These are phyloP conservation scores for Callionymus lyra DNA, from an alignment of 2,113 vertebrate species.

Conservation along the genomic window DNA sequence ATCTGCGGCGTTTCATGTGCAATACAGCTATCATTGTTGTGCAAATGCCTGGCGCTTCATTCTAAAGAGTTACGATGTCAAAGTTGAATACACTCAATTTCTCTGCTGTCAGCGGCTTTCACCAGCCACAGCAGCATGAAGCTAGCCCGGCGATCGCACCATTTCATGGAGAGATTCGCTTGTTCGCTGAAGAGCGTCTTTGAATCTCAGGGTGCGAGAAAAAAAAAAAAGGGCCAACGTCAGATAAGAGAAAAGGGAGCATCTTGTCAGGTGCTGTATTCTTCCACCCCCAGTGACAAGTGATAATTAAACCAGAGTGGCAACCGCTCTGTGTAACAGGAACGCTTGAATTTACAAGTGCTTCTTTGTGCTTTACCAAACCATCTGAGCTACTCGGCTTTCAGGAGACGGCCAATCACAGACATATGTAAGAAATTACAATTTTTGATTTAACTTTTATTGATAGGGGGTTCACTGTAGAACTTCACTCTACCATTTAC, in stretches of 20 bases:
- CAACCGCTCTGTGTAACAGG: constrained; percentile 40
- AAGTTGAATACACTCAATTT: constrained; percentile 60
- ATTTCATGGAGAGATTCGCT: constrained; percentile 31
- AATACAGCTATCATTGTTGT: constrained; percentile 51
- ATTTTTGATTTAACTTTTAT: no score
- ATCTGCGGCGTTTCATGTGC: constrained; percentile 41
- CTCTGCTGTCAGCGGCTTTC: constrained; percentile 55
- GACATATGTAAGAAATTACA: no score
- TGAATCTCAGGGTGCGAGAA: constrained; percentile 51
- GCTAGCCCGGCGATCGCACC: constrained; percentile 46
- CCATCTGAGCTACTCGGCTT: no score
- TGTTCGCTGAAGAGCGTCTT: constrained; percentile 58
- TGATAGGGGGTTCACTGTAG: no score
- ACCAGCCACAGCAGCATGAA: constrained; percentile 41
- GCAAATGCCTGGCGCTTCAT: constrained; percentile 49
- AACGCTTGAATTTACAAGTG: constrained; percentile 52
- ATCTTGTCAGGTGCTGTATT: constrained; percentile 55
- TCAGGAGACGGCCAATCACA: no score
- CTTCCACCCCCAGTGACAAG: constrained; percentile 61
- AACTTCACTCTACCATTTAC: no score
- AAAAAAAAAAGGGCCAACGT: constrained; percentile 23
- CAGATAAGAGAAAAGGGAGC: constrained; percentile 49
- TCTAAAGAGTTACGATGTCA: constrained; percentile 41
- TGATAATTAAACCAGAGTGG: constrained; percentile 66
- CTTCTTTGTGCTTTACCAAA: no score